Evolutionary conservation across 2,113 vertebrate species (phyloP), one percentile per base, ranked within the genome.

Genomic region (Emydocephalus ijimae): DNA sequence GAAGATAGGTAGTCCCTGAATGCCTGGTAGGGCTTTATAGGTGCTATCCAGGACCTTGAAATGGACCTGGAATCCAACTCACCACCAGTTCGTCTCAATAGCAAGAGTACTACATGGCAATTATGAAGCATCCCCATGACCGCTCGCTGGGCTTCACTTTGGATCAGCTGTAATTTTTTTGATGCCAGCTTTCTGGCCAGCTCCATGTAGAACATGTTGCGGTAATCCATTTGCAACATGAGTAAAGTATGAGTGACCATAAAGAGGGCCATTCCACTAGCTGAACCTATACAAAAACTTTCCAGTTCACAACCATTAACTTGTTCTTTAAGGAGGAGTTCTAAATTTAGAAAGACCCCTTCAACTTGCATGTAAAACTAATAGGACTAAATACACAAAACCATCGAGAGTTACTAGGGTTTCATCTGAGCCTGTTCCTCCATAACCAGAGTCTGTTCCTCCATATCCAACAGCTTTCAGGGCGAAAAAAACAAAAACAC

Each of bases 401-500:
- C 15, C 69, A 20, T 6, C 3, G 1, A 39, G 34, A 18, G 15
- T 81, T 39, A 39, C n/a, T 81, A 81, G n/a, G 34, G 34, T 39
- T 81, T 34, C 15, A 18, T 9, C 34, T 81, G 69, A 81, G n/a
- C 69, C n/a, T 34, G 29, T 69, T 61, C 29, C n/a, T 69, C 14
- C 64, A 15, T 15, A 69, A n/a, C 64, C 64, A 69, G 64, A n/a
- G 12, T 29, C 69, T 20, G 5, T 74, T 74, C 14, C 69, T 74
- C 69, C 69, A 20, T 39, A 81, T 39, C 69, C 69, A 39, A 81
- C n/a, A 81, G 15, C 34, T 81, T 81, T 39, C n/a, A 20, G 69
- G 15, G 45, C 1, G 1, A 0, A 0, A 2, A 7, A 18, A 74
- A 34, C 7, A 23, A n/a, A n/a, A n/a, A n/a, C n/a, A n/a, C n/a